phyloP scores from a whole-genome alignment of 30 jellyfish, hydroid and myxozoan genomes.

The Turritopsis rubra region DNA sequence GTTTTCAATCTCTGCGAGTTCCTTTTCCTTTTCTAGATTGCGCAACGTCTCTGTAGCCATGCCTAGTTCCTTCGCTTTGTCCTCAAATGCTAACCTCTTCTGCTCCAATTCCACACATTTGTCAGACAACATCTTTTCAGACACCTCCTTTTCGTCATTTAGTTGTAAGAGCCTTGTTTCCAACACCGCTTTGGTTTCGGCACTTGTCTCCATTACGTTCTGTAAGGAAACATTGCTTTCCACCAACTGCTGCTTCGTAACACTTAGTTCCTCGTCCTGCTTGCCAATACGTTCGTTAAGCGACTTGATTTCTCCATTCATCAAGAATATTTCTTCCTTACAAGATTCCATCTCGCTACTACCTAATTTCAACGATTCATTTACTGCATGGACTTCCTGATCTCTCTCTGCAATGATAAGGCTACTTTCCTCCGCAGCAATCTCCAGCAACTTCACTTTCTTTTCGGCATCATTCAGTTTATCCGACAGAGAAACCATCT shows the following conservation, averaged over 20 bases:
- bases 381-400: background rate
- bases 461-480: background rate
- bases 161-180: too few relatives aligned
- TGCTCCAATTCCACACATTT: background rate
- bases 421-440: background rate
- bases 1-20: too few relatives aligned
- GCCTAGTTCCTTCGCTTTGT: background rate
- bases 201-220: too few relatives aligned
- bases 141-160: too few relatives aligned
- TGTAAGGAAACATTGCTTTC: too few relatives aligned
- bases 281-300: too few relatives aligned
- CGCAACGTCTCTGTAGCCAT: too few relatives aligned
- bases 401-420: conserved; percentile 3
- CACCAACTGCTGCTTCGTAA: too few relatives aligned
- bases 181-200: too few relatives aligned
- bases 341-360: background rate
- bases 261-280: too few relatives aligned
- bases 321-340: conserved; percentile 1
- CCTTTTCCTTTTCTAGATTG: too few relatives aligned
- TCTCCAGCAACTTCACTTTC: background rate
- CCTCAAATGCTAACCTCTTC: background rate
- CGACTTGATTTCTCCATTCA: background rate
- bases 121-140: background rate
- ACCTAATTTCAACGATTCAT: background rate
- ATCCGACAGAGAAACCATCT: background rate